Conservation (phyloP, 2,113 vertebrate genomes). For the Pongo pygmaeus region DNA sequence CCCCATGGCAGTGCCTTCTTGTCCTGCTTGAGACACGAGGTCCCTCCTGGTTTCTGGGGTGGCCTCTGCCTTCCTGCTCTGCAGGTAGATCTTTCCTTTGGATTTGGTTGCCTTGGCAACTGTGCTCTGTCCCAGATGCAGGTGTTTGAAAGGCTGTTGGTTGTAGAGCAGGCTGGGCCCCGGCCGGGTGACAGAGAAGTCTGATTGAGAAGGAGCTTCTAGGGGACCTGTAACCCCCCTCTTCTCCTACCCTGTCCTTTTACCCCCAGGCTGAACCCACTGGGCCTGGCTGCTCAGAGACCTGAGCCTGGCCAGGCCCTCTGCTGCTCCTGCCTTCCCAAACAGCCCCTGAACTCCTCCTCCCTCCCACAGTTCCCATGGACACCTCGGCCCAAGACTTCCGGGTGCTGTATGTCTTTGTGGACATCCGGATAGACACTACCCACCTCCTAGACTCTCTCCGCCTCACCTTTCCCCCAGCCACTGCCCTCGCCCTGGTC, state of each 20-base stretch:
- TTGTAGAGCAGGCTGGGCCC: neutral
- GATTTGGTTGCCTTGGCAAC: conserved; percentile 87
- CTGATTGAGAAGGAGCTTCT: neutral
- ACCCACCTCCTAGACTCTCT: conserved; percentile 95
- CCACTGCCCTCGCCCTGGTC: conserved; percentile 91
- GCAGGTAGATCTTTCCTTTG: conserved; percentile 81
- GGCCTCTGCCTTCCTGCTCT: conserved; percentile 78
- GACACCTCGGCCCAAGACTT: conserved; percentile 90
- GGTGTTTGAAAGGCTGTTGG: conserved; percentile 83
- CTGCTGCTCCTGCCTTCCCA: neutral
- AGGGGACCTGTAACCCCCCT: neutral
- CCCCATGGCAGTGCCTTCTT: neutral
- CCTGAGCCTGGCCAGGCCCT: neutral
- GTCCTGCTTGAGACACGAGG: neutral
- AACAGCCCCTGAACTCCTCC: conserved; percentile 1
- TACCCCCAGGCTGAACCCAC: neutral
- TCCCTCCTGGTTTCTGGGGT: conserved; percentile 67
- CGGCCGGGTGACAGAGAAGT: rapidly evolving
- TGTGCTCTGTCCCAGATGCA: conserved; percentile 84
- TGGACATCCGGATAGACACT: conserved; percentile 97
- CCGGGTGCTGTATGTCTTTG: conserved; percentile 97
- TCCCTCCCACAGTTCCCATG: conserved; percentile 90
- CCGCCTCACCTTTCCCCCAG: conserved; percentile 91
- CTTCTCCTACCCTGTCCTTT: neutral
- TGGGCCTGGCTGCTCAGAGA: conserved; percentile 20